A percentile compares a stretch with the other conserved stretches of the same genome.
These are phyloP conservation scores for Agonopterix heracliana DNA, from an alignment of 2,888 invertebrate species.

Conservation along the genomic window DNA sequence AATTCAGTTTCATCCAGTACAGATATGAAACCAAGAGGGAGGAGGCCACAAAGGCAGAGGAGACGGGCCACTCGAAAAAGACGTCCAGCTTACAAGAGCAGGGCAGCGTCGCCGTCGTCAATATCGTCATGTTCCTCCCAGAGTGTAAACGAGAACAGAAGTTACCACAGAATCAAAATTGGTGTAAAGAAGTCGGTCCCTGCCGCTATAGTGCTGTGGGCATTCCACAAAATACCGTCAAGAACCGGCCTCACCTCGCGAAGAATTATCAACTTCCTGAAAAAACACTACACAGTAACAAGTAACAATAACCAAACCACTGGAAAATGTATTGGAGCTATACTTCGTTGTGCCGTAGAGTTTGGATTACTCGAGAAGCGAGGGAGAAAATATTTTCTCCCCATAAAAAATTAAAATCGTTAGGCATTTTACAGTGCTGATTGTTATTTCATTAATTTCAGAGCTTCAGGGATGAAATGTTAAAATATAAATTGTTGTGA, in stretches of 20 bases:
- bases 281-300: constrained; percentile 32
- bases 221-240: constrained; percentile 44
- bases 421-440: too few relatives aligned
- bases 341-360: constrained; percentile 44
- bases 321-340: constrained; percentile 38
- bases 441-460: too few relatives aligned
- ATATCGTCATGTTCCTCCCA: too few relatives aligned
- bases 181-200: constrained; percentile 37
- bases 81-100: too few relatives aligned
- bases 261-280: constrained; percentile 41
- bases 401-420: not conserved
- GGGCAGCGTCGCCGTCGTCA: too few relatives aligned
- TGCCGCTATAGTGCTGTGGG: constrained; percentile 49
- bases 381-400: constrained; percentile 21
- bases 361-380: constrained; percentile 44
- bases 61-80: too few relatives aligned
- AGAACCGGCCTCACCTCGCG: constrained; percentile 41
- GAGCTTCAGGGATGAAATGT: too few relatives aligned
- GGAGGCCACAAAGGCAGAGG: too few relatives aligned
- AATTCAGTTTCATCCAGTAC: too few relatives aligned
- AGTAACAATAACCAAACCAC: constrained; percentile 27
- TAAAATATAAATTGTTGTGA: too few relatives aligned
- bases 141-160: not conserved
- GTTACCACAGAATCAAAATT: constrained; percentile 27
- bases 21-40: too few relatives aligned